A percentile compares a stretch with the other conserved stretches of the same genome.
Conservation (phyloP, 2,888 invertebrate species). For the Leucophenga montana region DNA sequence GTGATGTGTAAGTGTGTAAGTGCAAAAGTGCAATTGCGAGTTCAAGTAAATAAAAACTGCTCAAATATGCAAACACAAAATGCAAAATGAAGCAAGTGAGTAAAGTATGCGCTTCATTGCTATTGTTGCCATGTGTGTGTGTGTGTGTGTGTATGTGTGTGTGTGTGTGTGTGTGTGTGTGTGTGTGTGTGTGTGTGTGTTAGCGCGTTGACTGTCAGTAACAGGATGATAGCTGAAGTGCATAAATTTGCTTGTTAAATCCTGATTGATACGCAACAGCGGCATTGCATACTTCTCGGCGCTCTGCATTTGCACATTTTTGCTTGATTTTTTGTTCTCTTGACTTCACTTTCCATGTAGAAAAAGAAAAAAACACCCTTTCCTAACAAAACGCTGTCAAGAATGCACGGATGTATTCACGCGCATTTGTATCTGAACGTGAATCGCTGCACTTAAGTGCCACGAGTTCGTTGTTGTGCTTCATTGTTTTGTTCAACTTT, state of each 20-base stretch:
- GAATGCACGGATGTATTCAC: too few relatives aligned
- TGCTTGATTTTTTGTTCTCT: not conserved
- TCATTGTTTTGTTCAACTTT: not conserved
- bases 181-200: slow-evolving; percentile 28
- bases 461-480: not conserved
- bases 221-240: slow-evolving; percentile 51
- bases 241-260: slow-evolving; percentile 68
- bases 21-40: slow-evolving; percentile 66
- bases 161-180: too few relatives aligned
- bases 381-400: too few relatives aligned
- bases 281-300: slow-evolving; percentile 1
- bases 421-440: not conserved
- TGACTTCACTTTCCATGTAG: too few relatives aligned
- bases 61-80: slow-evolving; percentile 65
- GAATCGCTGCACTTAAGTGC: not conserved
- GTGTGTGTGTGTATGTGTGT: slow-evolving; percentile 15
- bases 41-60: slow-evolving; percentile 67
- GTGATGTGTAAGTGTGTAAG: not conserved
- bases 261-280: slow-evolving; percentile 66
- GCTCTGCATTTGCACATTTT: not conserved
- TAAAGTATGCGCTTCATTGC: slow-evolving; percentile 1
- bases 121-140: slow-evolving; percentile 1
- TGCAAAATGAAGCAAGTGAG: slow-evolving; percentile 50
- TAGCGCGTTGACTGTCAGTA: slow-evolving; percentile 32
- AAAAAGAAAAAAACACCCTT: too few relatives aligned